These are phyloP conservation scores for Drosophila bifasciata DNA, from an alignment of 1,140 invertebrate species.

Conservation along the genomic window DNA sequence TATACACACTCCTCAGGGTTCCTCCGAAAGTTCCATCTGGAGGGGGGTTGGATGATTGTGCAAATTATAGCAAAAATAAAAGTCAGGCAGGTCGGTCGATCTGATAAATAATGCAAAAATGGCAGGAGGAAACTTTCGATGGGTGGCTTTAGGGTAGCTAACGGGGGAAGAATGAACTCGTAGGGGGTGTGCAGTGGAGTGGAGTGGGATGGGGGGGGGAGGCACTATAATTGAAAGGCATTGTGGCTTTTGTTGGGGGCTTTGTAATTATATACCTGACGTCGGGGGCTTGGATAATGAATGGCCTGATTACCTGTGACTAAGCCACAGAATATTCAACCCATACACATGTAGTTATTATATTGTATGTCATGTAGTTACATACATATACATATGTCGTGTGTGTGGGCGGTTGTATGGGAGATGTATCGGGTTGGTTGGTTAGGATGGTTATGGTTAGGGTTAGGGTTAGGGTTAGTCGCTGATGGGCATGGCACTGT, in stretches of 20 bases:
- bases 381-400: too few species aligned
- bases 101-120: conserved; percentile 72
- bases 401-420: background rate
- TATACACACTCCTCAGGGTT: conserved; percentile 27
- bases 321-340: conserved; percentile 44
- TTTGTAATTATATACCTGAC: conserved; percentile 48
- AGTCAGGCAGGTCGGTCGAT: conserved; percentile 31
- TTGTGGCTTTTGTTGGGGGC: conserved; percentile 21
- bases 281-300: conserved; percentile 40
- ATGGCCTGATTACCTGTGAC: conserved; percentile 53
- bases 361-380: conserved; percentile 8
- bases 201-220: conserved; percentile 13
- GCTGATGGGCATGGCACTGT: background rate
- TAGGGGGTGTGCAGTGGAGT: background rate
- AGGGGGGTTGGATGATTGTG: conserved; percentile 30
- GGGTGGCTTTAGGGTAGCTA: too few species aligned
- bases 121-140: conserved; percentile 16
- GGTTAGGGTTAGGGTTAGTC: background rate
- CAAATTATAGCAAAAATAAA: conserved; percentile 62
- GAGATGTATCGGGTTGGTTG: background rate
- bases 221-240: conserved; percentile 54
- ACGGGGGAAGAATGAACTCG: background rate
- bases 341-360: conserved; percentile 28
- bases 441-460: background rate
- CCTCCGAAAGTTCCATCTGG: conserved; percentile 30